Percentiles rank a stretch among this genome's conserved stretches.
These are phyloP conservation scores for Elaphurus davidianus DNA, from an alignment of 2,113 vertebrate species.

Conservation along the genomic window DNA sequence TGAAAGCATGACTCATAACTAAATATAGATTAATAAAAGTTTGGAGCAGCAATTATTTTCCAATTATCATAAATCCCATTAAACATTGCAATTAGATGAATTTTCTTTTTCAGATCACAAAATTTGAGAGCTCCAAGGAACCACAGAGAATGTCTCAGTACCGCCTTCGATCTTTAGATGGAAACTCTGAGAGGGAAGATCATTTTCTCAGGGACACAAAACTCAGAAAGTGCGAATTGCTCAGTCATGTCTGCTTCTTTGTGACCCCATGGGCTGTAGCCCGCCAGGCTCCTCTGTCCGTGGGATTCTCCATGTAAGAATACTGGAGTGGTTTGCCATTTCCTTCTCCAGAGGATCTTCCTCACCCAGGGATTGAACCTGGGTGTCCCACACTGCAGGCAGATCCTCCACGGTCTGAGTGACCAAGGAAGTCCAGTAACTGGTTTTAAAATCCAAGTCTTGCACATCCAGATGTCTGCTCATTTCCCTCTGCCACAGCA, in stretches of 20 bases:
- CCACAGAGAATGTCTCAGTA: background rate
- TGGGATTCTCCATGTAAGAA: background rate
- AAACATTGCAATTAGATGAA: conserved; percentile 68
- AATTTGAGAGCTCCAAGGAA: conserved; percentile 54
- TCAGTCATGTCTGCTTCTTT: background rate
- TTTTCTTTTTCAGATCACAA: conserved; percentile 61
- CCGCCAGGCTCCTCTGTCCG: background rate
- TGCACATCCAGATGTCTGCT: background rate
- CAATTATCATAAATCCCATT: conserved; percentile 76
- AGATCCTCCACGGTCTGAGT: background rate
- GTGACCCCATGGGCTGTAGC: background rate
- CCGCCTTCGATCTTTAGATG: background rate
- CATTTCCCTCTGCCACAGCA: background rate
- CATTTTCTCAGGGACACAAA: background rate
- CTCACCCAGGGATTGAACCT: background rate
- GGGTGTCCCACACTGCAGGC: background rate
- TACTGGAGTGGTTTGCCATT: background rate
- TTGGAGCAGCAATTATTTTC: conserved; percentile 76
- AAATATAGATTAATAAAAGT: conserved; percentile 78
- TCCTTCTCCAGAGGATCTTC: background rate
- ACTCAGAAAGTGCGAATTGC: background rate
- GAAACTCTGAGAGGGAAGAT: background rate
- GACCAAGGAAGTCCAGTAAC: background rate
- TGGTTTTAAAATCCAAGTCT: background rate
- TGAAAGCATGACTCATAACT: conserved; percentile 75